phyloP scores from a whole-genome alignment of 2,888 invertebrate species.

The Amitus sp. region DNA sequence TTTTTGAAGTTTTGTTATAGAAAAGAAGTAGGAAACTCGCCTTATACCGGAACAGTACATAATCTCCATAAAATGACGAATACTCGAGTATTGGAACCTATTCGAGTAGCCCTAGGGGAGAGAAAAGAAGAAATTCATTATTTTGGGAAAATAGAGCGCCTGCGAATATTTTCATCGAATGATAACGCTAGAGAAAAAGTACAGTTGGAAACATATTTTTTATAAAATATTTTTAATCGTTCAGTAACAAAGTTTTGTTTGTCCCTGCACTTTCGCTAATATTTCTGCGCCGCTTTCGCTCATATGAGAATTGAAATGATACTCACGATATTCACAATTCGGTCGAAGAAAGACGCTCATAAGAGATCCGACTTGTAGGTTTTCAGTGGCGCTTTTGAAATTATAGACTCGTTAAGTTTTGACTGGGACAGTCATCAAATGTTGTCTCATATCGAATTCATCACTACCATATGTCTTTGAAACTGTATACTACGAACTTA shows the following conservation, averaged over 20 bases:
- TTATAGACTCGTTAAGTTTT: slow-evolving; percentile 41
- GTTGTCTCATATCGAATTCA: slow-evolving; percentile 56
- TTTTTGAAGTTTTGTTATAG: background rate
- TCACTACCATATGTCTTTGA: slow-evolving; percentile 65
- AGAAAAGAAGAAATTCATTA: too few relatives aligned
- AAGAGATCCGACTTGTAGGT: slow-evolving; percentile 1
- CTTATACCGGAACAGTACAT: background rate
- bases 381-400: slow-evolving; percentile 10
- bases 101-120: background rate
- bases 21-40: background rate
- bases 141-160: too few relatives aligned
- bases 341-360: too few relatives aligned
- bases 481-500: slow-evolving; percentile 50
- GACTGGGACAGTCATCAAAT: slow-evolving; percentile 50
- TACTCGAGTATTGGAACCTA: background rate
- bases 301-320: too few relatives aligned
- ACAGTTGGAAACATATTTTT: background rate
- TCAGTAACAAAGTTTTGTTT: too few relatives aligned
- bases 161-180: too few relatives aligned
- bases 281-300: too few relatives aligned
- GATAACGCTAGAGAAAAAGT: background rate
- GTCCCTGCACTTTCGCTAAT: too few relatives aligned
- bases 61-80: background rate
- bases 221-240: background rate
- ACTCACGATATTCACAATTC: too few relatives aligned